Base-by-base conservation (phyloP, 2,888 invertebrate species). In the Rotaria macrura region DNA sequence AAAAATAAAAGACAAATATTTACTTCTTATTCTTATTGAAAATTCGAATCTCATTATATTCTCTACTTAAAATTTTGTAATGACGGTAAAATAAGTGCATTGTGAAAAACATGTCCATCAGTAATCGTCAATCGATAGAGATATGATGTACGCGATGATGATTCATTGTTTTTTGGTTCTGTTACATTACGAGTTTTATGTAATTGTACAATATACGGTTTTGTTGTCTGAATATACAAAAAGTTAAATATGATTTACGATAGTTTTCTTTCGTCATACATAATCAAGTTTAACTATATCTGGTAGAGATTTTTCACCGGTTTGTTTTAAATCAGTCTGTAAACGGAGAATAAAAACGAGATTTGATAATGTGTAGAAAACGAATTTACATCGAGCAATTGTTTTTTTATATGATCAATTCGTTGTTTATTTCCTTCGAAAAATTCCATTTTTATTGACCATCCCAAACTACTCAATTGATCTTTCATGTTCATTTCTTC, bases 271-370 rank as follows among this genome's bases (percentile, higher is more conserved):
- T 12, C 25, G 23, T 74, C 43, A 25, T 43, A 79, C 79, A 43
- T 79, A 43, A 40, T 79, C 79, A 25, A 43, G 43, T 79, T 79
- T 79, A 25, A 4, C 79, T n/a, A 43, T 25, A 10, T 79, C 79
- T 25, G 79, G 79, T 25, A 79, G 20, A 40, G 40, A 7, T n/a
- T 43, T 40, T 43, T 79, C 79, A 10, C 79, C 79, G 43, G 10
- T n/a, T 79, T 79, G 79, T 43, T 34, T 12, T 79, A 79, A 43
- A 79, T 79, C 79, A 43, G 43, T 79, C 79, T 79, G 43, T 65
- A 10, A 34, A 20, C 34, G 5, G 25, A 20, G 34, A 65, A 17
- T 17, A 10, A 79, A 17, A n/a, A 43, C 3, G 1, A 43, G 38
- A n/a, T 72, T 0, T 23, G 9, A 0, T 23, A n/a, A n/a, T n/a